phyloP scores from a whole-genome alignment of 2,888 invertebrate genomes.

The Drosophila testacea region DNA sequence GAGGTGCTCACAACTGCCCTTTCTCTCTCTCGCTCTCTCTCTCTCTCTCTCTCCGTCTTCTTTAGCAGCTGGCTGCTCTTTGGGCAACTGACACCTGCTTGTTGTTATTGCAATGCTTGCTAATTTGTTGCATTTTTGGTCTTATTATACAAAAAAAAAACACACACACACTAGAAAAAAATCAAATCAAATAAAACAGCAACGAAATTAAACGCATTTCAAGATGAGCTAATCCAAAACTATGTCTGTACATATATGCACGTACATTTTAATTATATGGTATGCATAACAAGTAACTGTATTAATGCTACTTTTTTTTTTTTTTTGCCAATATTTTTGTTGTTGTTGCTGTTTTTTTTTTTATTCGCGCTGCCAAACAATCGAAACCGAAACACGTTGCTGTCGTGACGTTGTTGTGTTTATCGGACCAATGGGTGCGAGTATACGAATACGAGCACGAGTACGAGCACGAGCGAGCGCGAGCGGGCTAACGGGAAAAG shows the following conservation, averaged over 20 bases:
- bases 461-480: conserved; percentile 50
- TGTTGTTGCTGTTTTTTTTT: conserved; percentile 1
- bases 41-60: conserved; percentile 1
- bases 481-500: conserved; percentile 71
- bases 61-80: conserved; percentile 9
- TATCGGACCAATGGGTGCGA: conserved; percentile 42
- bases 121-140: conserved; percentile 49
- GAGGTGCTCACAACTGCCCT: not conserved
- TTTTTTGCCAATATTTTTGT: conserved; percentile 20
- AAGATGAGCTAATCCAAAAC: conserved; percentile 5
- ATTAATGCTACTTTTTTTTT: conserved; percentile 23
- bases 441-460: not conserved
- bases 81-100: conserved; percentile 41
- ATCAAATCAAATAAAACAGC: not conserved
- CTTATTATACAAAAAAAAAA: conserved; percentile 8
- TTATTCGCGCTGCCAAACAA: conserved; percentile 52
- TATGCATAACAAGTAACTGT: conserved; percentile 35
- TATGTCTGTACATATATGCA: not conserved
- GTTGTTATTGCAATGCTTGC: conserved; percentile 30
- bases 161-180: conserved; percentile 17
- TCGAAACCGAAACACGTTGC: conserved; percentile 65
- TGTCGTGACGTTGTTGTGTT: conserved; percentile 48
- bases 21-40: conserved; percentile 9
- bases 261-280: conserved; percentile 10
- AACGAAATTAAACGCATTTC: conserved; percentile 1